Evolutionary conservation across 2,113 vertebrate species (phyloP), one percentile per base, ranked within the genome.

Genomic region (Naja naja): DNA sequence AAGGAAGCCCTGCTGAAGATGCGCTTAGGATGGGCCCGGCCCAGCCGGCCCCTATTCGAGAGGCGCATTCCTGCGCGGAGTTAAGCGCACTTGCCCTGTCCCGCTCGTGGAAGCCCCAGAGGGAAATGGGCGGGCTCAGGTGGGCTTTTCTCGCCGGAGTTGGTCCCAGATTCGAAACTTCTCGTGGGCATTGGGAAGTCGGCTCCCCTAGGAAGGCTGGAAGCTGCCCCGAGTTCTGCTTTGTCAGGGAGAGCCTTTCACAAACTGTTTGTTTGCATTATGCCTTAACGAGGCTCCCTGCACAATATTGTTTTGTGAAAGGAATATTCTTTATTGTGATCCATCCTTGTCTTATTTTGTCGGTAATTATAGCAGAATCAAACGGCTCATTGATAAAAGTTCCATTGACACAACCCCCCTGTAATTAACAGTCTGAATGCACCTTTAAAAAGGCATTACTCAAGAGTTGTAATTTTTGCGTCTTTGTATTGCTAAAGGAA

Each of bases 311-410:
- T 95, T 96, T 94, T 49, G 95, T 94, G 92, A 96, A 92, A 95
- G 93, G 92, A 97, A 96, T 95, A 95, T 87, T 93, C 95, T 69
- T 86, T 95, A 96, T 97, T 97, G 97, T 96, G 96, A 95, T 96
- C 95, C 94, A 88, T 34, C 95, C 94, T 94, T 92, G 95, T 95
- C 96, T 97, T 95, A 95, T 96, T 97, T 96, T 96, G 96, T 97
- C 97, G 96, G 96, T 95, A 97, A 97, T 97, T 97, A 95, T 87
- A 94, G 92, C 94, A 95, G 96, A 97, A 97, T 97, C 94, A 96
- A 97, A 95, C 45, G 93, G 96, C 96, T 97, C 95, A 97, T 97
- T 95, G 97, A 94, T 96, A 97, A 96, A 96, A 96, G 95, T 97
- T 96, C 95, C 96, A 97, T 88, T 95, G 94, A 95, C 95, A 97